phyloP scores from a whole-genome alignment of 2,113 vertebrate genomes.

The Corythornis vintsioides region DNA sequence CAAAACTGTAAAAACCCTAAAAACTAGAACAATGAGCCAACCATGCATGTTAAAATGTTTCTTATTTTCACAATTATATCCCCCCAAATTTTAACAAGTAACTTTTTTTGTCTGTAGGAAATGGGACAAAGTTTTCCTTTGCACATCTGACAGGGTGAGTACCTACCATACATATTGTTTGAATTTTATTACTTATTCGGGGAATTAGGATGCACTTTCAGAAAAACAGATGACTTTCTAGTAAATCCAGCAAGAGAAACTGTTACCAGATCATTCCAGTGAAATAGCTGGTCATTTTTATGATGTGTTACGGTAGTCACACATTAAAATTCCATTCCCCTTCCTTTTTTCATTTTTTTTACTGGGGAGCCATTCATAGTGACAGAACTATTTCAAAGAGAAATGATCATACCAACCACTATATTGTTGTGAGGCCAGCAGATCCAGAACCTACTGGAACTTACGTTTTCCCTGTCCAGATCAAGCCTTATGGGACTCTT shows the following conservation, averaged over 20 bases:
- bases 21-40: not conserved
- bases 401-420: not conserved
- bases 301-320: not conserved
- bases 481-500: not conserved
- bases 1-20: not conserved
- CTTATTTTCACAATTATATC: not conserved
- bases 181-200: constrained; percentile 10
- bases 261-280: constrained; percentile 30
- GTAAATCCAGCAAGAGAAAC: constrained; percentile 31
- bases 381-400: not conserved
- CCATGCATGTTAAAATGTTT: not conserved
- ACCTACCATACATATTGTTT: not conserved
- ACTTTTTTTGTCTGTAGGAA: not conserved
- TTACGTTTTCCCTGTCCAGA: not conserved
- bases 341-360: not conserved
- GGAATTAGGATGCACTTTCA: not conserved
- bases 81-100: not conserved
- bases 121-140: not conserved
- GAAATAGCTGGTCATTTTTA: not conserved
- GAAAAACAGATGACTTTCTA: constrained; percentile 22
- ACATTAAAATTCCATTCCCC: not conserved
- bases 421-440: not conserved
- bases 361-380: not conserved
- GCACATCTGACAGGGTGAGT: not conserved
- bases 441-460: not conserved